Evolutionary conservation across 2,888 invertebrate species (phyloP).

Genomic region (Clistopyga incitator): DNA sequence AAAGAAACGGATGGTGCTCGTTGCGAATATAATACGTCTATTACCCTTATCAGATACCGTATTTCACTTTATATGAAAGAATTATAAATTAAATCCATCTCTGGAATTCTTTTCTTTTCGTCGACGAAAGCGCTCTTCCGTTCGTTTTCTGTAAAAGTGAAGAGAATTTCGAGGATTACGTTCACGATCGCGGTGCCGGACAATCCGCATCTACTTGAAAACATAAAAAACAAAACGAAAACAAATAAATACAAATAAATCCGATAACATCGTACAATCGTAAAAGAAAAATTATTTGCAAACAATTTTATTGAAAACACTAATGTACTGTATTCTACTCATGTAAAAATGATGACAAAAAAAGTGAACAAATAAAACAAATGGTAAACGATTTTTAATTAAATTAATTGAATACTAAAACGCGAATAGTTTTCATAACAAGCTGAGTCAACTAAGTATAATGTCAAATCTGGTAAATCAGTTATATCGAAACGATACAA

Average conservation of each 20-base stretch:
- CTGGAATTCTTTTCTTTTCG: conserved; percentile 79
- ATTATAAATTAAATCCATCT: conserved; percentile 78
- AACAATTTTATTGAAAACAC: background rate
- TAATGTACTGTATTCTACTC: background rate
- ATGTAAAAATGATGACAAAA: background rate
- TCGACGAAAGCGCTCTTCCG: conserved; percentile 80
- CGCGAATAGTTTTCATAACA: too few relatives aligned
- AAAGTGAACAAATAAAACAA: background rate
- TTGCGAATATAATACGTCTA: conserved; percentile 77
- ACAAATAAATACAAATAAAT: conserved; percentile 72
- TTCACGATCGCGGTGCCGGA: conserved; percentile 79
- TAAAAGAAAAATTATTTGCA: background rate
- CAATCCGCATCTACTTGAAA: conserved; percentile 76
- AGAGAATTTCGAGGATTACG: conserved; percentile 75
- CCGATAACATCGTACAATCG: background rate
- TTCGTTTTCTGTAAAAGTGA: conserved; percentile 82
- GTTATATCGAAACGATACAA: too few relatives aligned
- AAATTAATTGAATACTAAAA: too few relatives aligned
- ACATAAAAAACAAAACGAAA: conserved; percentile 77
- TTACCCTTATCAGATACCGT: conserved; percentile 75
- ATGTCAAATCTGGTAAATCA: too few relatives aligned
- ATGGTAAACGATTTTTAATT: too few relatives aligned
- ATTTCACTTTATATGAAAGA: conserved; percentile 77
- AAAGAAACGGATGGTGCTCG: conserved; percentile 77
- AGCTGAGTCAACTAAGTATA: too few relatives aligned